Evolutionary conservation across 2,797 vertebrate genomes (phyloP), one percentile per base, ranked within the genome.

Genomic region (Gymnoscopelus microlampas): DNA sequence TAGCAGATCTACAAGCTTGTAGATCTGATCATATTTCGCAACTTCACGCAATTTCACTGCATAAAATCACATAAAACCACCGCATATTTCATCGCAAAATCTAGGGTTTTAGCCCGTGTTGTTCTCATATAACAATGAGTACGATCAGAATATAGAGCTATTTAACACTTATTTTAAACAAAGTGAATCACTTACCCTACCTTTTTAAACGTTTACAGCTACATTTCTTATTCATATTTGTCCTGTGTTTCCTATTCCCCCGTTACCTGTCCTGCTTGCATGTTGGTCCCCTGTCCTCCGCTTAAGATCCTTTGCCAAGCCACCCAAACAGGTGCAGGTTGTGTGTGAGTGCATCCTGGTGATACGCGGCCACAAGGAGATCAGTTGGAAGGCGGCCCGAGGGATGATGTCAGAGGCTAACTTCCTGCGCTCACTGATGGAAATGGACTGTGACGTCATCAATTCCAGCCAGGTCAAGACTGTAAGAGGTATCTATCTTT

Each of bases 371-470:
- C 90, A 96, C 89, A 98, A 95, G 69, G 98, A 99, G 73, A 92
- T 98, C 74, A 97, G 77, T 87, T 99, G 98, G 98, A 96, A 96
- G 78, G 84, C 94, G 0, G 97, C 97, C 80, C 99, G 95, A 70
- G 95, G 93, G 19, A 98, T 99, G 98, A 99, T 99, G 97, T 97
- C 98, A 0, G 98, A 99, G 83, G 89, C 95, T 0, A 97, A 96
- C 79, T 99, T 99, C 90, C 91, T 99, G 81, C 89, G 93, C 3
- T 94, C 94, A 0, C 91, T 99, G 55, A 94, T 97, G 96, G 96
- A 98, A 4, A 95, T 98, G 1, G 95, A 99, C 68, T 98, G 97
- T 53, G 96, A 98, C 74, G 76, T 88, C 3, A 95, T 99, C 77
- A 83, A 66, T 5, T 83, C 92, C 65, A 69, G 81, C 74, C 96